Evolutionary conservation across 2,113 vertebrate genomes (phyloP), one percentile per base, ranked within the genome.

Genomic region (Sciurus niger): DNA sequence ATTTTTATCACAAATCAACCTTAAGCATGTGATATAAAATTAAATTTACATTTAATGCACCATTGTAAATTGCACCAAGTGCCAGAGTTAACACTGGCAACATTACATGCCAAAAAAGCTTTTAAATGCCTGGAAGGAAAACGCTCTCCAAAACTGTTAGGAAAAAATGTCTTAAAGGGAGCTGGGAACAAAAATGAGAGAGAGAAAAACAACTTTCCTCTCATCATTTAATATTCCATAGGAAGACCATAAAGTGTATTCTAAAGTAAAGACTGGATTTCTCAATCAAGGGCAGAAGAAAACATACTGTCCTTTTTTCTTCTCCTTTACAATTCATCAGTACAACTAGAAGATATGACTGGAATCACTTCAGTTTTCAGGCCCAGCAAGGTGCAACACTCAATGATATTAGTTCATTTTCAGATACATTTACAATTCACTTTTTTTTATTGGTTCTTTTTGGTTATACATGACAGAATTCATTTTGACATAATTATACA

Each of bases 71-170:
- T 97, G 67, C 6, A 93, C 51, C 96, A 93, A 84, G 84, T 89
- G 79, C 92, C 87, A 77, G 53, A 90, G 96, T 96, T 97, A 97
- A 97, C 65, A 95, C 58, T 95, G 84, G 83, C 13, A 40, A 84
- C 51, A 68, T 40, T 20, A 37, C 74, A 94, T 80, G 97, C 97
- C 96, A 97, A 96, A 97, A 97, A 97, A 93, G 95, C 96, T 98
- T 95, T 97, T 97, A 98, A 96, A 96, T 94, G 68, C 79, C 89
- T 96, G 65, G 65, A 91, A 96, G 72, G 80, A 96, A 37, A 2
- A 89, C 72, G 79, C 63, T 92, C 91, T 94, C 89, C 89, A 97
- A 96, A 97, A 93, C 34, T 72, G 18, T 79, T 37, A 94, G 51
- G 68, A 40, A 70, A 93, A 73, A 67, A 8, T 5, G 6, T 53